A percentile compares a stretch with the other conserved stretches of the same genome.
phyloP scores from a whole-genome alignment of 2,113 vertebrate genomes.

The Capricornis sumatraensis region DNA sequence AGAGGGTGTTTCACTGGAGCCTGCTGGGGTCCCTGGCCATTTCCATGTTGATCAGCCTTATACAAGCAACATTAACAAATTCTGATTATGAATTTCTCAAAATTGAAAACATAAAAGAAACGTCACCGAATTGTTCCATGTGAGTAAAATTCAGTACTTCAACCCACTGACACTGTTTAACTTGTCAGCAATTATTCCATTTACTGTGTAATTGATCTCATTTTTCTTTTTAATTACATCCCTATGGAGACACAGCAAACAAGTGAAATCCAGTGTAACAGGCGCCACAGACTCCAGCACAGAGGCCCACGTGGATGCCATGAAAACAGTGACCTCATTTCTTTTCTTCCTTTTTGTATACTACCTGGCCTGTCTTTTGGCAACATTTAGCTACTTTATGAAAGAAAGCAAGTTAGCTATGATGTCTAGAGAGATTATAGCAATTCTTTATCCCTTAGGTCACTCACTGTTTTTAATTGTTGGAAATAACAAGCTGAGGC shows the following conservation, averaged over 20 bases:
- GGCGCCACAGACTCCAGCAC: neutral
- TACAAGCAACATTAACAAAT: neutral
- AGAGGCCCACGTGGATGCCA: neutral
- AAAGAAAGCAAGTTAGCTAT: neutral
- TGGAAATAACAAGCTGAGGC: neutral
- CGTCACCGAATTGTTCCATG: neutral
- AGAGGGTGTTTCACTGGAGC: neutral
- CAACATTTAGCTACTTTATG: neutral
- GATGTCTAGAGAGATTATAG: neutral
- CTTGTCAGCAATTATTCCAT: neutral
- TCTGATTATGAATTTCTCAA: neutral
- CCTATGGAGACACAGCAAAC: neutral
- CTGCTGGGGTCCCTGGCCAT: neutral
- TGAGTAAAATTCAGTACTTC: neutral
- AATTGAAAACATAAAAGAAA: neutral
- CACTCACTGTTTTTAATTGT: constrained; percentile 29
- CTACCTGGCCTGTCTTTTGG: neutral
- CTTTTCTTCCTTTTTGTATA: neutral
- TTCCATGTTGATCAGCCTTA: neutral
- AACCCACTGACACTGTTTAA: neutral
- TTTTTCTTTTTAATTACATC: constrained; percentile 7
- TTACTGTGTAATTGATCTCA: neutral
- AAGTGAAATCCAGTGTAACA: neutral
- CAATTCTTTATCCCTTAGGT: neutral
- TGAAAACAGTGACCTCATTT: constrained; percentile 18